These are phyloP conservation scores for Heliconius hortense DNA, from an alignment of 2,888 invertebrate species.

Conservation along the genomic window DNA sequence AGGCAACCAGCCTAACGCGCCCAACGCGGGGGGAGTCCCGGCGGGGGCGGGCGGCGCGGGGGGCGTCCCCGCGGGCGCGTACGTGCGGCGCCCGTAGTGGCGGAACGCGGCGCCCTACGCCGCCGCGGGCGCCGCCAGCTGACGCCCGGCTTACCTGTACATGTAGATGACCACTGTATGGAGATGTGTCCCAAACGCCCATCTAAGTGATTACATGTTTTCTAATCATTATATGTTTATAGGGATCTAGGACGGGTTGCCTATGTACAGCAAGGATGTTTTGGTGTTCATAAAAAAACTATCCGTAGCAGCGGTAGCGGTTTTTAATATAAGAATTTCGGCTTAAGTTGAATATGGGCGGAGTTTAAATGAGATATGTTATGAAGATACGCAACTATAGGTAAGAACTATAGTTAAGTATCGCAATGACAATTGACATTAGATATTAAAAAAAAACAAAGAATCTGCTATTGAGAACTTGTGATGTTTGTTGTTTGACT, in stretches of 20 bases:
- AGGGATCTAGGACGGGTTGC: background rate
- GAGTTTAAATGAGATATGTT: background rate
- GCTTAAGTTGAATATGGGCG: background rate
- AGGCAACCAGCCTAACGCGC: background rate
- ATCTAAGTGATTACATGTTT: background rate
- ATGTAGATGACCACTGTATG: background rate
- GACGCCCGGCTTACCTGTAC: slow-evolving; percentile 33
- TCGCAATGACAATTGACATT: background rate
- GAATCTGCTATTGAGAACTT: no score
- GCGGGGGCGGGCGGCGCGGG: slow-evolving; percentile 44
- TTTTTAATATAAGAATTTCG: no score
- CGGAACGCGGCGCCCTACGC: slow-evolving; percentile 59
- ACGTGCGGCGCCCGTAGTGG: slow-evolving; percentile 65
- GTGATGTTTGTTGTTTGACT: no score
- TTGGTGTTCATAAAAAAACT: background rate
- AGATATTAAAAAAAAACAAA: no score
- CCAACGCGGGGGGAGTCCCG: background rate
- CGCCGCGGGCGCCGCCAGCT: slow-evolving; percentile 43
- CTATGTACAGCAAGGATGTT: background rate
- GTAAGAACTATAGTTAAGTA: background rate
- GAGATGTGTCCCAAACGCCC: background rate
- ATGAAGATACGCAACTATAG: background rate
- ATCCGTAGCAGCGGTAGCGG: no score
- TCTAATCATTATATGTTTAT: background rate
- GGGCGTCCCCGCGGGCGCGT: background rate